These are phyloP conservation scores for Halesus radiatus DNA, from an alignment of 1,140 invertebrate genomes.

Conservation along the genomic window DNA sequence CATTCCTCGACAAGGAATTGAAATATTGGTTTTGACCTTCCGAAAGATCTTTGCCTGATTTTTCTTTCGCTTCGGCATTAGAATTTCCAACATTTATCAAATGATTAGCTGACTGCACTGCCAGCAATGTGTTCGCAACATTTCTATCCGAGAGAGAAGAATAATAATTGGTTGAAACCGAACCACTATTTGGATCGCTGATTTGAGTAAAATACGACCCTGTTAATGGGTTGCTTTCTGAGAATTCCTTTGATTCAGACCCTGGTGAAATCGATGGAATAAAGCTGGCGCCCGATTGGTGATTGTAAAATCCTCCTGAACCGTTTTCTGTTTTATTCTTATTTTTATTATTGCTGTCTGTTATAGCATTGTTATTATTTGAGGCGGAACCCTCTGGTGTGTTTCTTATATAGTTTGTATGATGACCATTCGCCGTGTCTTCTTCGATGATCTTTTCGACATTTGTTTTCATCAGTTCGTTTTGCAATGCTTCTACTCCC, in stretches of 20 bases:
- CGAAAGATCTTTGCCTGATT: constrained; percentile 23
- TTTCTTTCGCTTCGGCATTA: constrained; percentile 35
- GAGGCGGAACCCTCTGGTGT: constrained; percentile 52
- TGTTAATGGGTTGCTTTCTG: not conserved
- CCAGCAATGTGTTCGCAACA: constrained; percentile 69
- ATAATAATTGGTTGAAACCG: constrained; percentile 63
- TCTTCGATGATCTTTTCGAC: constrained; percentile 31
- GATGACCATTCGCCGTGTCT: constrained; percentile 56
- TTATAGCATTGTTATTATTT: constrained; percentile 12
- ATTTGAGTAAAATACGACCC: constrained; percentile 45
- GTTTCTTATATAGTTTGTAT: constrained; percentile 60
- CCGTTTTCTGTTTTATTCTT: constrained; percentile 46
- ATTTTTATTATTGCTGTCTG: constrained; percentile 22
- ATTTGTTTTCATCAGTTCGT: constrained; percentile 58
- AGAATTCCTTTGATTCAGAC: constrained; percentile 20
- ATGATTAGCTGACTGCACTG: constrained; percentile 70
- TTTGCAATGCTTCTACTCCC: constrained; percentile 13
- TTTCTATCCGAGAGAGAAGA: constrained; percentile 69
- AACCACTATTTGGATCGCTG: constrained; percentile 35
- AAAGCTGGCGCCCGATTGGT: constrained; percentile 36
- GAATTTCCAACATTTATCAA: constrained; percentile 49
- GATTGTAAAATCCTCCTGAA: constrained; percentile 52
- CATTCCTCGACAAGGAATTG: constrained; percentile 31
- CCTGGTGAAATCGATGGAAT: constrained; percentile 10
- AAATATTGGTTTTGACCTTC: constrained; percentile 38